phyloP scores from a whole-genome alignment of 2,113 vertebrate genomes.

The Bambusicola thoracicus region DNA sequence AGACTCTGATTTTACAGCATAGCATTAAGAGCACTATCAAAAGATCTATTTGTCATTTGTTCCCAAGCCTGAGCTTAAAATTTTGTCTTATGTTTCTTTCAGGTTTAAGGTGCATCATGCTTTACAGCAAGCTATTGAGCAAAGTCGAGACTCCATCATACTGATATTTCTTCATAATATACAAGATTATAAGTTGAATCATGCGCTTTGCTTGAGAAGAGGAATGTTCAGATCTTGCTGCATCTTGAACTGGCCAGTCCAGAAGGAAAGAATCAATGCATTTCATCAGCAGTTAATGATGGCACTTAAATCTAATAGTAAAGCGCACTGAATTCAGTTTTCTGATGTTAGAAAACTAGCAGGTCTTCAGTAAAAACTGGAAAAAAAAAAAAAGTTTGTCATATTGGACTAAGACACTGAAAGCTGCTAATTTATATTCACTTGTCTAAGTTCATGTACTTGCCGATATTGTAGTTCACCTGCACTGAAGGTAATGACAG shows the following conservation, averaged over 20 bases:
- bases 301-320: conserved; percentile 87
- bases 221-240: conserved; percentile 90
- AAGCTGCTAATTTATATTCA: neutral
- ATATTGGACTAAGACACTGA: neutral
- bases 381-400: neutral
- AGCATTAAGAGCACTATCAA: neutral
- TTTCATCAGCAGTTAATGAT: conserved; percentile 88
- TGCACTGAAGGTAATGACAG: neutral
- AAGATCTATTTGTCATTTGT: neutral
- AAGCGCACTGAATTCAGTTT: conserved; percentile 36
- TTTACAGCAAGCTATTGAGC: conserved; percentile 90
- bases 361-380: neutral
- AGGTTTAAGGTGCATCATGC: conserved; percentile 93
- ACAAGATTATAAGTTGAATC: conserved; percentile 89
- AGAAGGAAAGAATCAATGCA: conserved; percentile 84
- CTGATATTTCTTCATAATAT: conserved; percentile 91
- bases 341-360: neutral
- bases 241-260: conserved; percentile 89
- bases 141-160: conserved; percentile 91
- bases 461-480: neutral
- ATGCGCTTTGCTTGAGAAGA: conserved; percentile 86
- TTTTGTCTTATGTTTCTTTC: conserved; percentile 31
- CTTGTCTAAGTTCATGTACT: neutral
- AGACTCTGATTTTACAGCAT: neutral
- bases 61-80: neutral